phyloP scores from a whole-genome alignment of 2,888 invertebrate genomes.

The Cephus runcator region DNA sequence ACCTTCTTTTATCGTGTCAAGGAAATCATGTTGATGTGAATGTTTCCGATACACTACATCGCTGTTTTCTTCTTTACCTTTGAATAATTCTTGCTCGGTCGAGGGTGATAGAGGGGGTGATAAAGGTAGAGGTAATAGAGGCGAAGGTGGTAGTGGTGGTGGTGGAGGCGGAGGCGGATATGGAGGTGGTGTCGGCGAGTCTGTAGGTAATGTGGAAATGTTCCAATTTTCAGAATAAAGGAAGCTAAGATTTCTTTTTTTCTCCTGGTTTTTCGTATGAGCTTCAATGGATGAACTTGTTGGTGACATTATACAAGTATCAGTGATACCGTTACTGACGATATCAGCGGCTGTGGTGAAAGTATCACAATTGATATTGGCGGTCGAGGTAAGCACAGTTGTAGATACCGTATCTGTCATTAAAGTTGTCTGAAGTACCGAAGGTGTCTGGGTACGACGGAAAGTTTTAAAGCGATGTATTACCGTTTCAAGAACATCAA shows the following conservation, averaged over 20 bases:
- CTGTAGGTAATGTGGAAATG: neutral
- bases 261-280: neutral
- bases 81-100: conserved; percentile 1
- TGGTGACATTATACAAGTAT: neutral
- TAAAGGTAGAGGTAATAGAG: neutral
- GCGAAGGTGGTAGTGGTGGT: neutral
- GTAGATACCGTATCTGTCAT: neutral
- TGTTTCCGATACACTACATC: neutral
- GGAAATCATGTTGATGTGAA: conserved; percentile 19
- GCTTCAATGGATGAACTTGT: neutral
- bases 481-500: neutral
- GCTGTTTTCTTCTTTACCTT: neutral
- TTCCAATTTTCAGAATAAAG: neutral
- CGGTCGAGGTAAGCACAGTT: neutral
- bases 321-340: neutral
- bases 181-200: neutral
- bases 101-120: neutral
- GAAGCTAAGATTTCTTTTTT: neutral
- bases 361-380: neutral
- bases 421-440: neutral
- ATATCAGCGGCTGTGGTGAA: neutral
- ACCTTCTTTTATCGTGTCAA: conserved; percentile 39
- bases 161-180: neutral
- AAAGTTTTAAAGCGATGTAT: neutral
- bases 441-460: neutral